Evolutionary conservation across 2,113 vertebrate genomes (phyloP), one percentile per base, ranked within the genome.

Genomic region (Pygoscelis adeliae): DNA sequence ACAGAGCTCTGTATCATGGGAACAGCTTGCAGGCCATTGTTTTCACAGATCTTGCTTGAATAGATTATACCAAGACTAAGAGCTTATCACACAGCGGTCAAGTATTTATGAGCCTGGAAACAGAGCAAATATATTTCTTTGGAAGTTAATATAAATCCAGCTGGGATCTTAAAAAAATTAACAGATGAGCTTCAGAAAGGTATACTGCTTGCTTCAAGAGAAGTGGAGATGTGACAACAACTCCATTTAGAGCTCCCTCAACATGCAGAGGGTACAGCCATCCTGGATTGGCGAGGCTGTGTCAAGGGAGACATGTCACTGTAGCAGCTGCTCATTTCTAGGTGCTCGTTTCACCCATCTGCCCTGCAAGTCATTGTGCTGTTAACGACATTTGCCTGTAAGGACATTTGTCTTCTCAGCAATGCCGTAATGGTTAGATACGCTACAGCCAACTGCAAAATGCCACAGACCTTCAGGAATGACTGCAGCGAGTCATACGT

Each of bases 61-160:
- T 95, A 93, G 83, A 52, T 97, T 94, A 92, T 81, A 63, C 29
- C 22, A 73, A 63, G 79, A 69, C 66, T 96, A 95, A 97, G 96
- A 96, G 89, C 92, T 91, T 95, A 89, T 89, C 4, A 5, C 94
- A 81, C 69, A 55, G 44, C 0, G 9, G 67, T 87, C 83, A 88
- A 95, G 61, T 96, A 96, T 94, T 97, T 94, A 94, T 94, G 80
- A 94, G 62, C 36, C 79, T 89, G 80, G 76, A 89, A 95, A 96
- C 15, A 69, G 56, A 94, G 76, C 49, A 88, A 94, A 96, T 77
- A 25, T 86, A 94, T 92, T 97, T 96, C 79, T 86, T 89, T 93
- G 66, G 76, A 79, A 80, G 74, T 95, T 96, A 73, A 80, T 73
- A 62, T 74, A 89, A 95, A 91, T 93, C 46, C 77, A 76, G 21